A percentile compares a stretch with the other conserved stretches of the same genome.
phyloP scores from a whole-genome alignment of 2,888 invertebrate species.

The Cephus sareptanus region DNA sequence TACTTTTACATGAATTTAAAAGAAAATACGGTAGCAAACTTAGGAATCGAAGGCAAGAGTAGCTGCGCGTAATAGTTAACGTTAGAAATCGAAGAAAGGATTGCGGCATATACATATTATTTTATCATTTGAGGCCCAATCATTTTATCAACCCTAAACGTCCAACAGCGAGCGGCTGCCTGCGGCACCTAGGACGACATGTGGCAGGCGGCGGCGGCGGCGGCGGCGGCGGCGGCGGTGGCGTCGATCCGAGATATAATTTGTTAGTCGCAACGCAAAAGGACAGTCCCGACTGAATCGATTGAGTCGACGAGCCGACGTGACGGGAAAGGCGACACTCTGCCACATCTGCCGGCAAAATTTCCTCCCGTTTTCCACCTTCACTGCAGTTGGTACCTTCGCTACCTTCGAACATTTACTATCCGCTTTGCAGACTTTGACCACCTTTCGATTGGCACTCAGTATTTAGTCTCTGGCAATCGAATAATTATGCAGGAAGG shows the following conservation, averaged over 20 bases:
- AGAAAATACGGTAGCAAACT: too few species aligned
- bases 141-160: conserved; percentile 9
- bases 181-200: conserved; percentile 34
- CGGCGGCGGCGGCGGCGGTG: conserved; percentile 10
- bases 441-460: too few species aligned
- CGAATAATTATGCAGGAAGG: too few species aligned
- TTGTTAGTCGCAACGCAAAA: conserved; percentile 19
- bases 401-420: too few species aligned
- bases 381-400: not conserved
- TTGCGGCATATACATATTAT: too few species aligned
- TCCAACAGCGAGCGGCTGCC: conserved; percentile 1
- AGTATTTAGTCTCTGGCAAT: too few species aligned
- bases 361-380: conserved; percentile 6
- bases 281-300: not conserved
- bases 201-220: conserved; percentile 41
- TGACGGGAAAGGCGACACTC: conserved; percentile 37
- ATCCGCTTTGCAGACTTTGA: too few species aligned
- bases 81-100: too few species aligned
- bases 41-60: too few species aligned
- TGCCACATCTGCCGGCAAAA: conserved; percentile 30
- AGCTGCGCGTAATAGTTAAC: too few species aligned
- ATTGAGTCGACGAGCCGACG: not conserved
- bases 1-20: too few species aligned
- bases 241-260: conserved; percentile 25
- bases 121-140: too few species aligned